Base-by-base conservation (phyloP, 2,888 invertebrate species). In the Antheraea assamensis region DNA sequence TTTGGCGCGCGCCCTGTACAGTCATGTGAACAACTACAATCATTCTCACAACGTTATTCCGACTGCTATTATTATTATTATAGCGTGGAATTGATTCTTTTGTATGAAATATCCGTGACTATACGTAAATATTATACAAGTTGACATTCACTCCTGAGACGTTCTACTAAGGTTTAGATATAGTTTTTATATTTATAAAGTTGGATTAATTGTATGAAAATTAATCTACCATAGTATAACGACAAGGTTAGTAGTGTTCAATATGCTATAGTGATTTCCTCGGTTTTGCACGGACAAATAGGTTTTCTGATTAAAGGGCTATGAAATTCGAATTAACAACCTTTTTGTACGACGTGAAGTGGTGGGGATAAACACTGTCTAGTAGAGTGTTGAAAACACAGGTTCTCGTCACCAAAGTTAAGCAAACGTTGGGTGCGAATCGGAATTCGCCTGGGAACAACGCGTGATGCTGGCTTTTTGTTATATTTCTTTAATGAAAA, bases 81-180 rank as follows among this genome's bases (percentile, higher is more conserved):
- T 52, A 52, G 8, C 58, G 58, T 24, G n/a, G 58, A 58, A 58
- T 58, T 10, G 58, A 24, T 58, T 58, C n/a, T 24, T 66, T 21
- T 66, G 7, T 19, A 31, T 35, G 21, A 68, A 68, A 64, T 30
- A 13, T 68, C 68, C n/a, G 68, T 68, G 68, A 68, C 68, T n/a
- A 21, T n/a, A 19, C 21, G 24, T 68, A n/a, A 21, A 21, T 21
- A 68, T 35, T 35, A 13, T 24, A n/a, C 31, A 3, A n/a, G 35
- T n/a, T 35, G n/a, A n/a, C 68, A 68, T 68, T 68, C 68, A 35
- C 68, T 68, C 10, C 7, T 35, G n/a, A 68, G 24, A 68, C 68
- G 68, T 68, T n/a, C 68, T 68, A 35, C 3, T 35, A 68, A 35
- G 68, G 10, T 21, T 35, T 68, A 35, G n/a, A 68, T n/a, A n/a